phyloP scores from a whole-genome alignment of 2,113 vertebrate species.

The Lethenteron reissneri region DNA sequence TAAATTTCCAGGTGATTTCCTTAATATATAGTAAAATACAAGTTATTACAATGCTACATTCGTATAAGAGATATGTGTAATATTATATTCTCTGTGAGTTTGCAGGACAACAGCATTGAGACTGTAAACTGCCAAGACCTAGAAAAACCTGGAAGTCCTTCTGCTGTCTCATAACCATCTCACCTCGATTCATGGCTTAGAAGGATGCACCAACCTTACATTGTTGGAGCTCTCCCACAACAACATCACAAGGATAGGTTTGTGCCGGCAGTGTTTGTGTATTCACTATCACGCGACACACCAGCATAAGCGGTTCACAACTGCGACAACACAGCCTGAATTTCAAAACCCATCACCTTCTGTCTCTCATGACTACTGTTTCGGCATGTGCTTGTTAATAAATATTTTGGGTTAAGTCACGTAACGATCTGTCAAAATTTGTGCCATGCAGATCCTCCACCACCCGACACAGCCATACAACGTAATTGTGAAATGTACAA shows the following conservation, averaged over 20 bases:
- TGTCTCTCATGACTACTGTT: no score
- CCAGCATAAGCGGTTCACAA: no score
- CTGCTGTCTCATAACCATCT: constrained; percentile 45
- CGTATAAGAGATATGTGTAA: background rate
- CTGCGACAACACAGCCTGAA: no score
- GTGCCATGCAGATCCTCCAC: no score
- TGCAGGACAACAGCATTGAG: constrained; percentile 58
- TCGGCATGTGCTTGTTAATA: no score
- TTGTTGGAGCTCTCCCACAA: constrained; percentile 63
- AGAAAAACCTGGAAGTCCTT: constrained; percentile 34
- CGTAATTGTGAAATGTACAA: no score
- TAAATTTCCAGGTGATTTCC: background rate
- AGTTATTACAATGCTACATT: background rate
- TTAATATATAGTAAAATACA: background rate
- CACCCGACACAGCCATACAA: no score
- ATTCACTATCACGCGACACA: no score
- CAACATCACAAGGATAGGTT: constrained; percentile 56
- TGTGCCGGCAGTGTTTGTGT: no score
- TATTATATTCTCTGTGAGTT: constrained; percentile 10
- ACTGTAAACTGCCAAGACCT: constrained; percentile 46
- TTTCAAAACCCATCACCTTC: no score
- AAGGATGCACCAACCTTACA: constrained; percentile 36
- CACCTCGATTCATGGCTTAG: constrained; percentile 49
- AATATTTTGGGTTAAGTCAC: no score
- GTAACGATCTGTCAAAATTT: no score